Base-by-base conservation (phyloP, 2,797 vertebrate species). In the Chrosomus eos region DNA sequence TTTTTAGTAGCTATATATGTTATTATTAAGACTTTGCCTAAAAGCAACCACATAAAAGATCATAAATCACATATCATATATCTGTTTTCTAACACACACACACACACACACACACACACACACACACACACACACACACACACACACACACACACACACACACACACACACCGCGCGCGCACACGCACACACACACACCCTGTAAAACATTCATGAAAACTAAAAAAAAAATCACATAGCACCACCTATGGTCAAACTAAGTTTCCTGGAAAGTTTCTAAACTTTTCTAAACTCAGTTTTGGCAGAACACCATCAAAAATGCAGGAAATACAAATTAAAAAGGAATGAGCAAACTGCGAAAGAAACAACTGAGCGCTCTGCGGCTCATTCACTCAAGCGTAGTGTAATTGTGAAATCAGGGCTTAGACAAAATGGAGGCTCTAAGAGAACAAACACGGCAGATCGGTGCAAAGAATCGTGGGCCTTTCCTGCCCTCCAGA, bases 401-500 rank as follows among this genome's bases (percentile, higher is more conserved):
- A 23, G 66, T 74, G 76, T 79, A 79, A 81, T 81, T 84, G 82
- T 73, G 67, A 84, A 67, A 83, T 60, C 66, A 85, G 36, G 79
- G 71, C 72, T 79, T 84, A 66, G 79, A 89, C 86, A 88, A 88
- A 89, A 86, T 89, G 86, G 85, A 86, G 84, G 85, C 72, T 67
- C 6, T 87, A 64, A 83, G 51, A 81, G 84, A 68, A 60, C 60
- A 55, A 81, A 68, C 26, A 81, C 83, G 55, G 79, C 74, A 75
- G 76, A 73, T 81, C 76, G 36, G 77, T 48, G 74, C 55, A 88
- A 88, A 67, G 84, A 88, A 90, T 83, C 64, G 58, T 86, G 88
- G 82, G 74, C 28, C 87, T 89, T 88, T 87, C 85, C 87, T 89
- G 90, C 88, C 88, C 88, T 90, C 90, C 88, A 88, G 88, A 89